A percentile compares a stretch with the other conserved stretches of the same genome.
These are phyloP conservation scores for Dolichotis patagonum DNA, from an alignment of 2,113 vertebrate species.

Conservation along the genomic window DNA sequence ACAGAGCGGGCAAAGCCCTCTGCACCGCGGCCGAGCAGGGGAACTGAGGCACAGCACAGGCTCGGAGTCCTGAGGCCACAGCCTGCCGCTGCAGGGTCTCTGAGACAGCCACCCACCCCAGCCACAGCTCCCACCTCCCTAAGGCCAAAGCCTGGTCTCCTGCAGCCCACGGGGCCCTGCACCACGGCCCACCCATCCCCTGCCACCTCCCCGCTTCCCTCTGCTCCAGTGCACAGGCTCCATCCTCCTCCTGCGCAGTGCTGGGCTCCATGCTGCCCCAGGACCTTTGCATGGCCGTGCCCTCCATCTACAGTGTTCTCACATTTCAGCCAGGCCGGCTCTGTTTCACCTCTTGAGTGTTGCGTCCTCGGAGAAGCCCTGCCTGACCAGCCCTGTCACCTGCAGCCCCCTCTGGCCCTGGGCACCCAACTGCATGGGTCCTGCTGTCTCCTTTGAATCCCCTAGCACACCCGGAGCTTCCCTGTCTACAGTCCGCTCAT, in stretches of 20 bases:
- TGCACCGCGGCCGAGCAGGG: not conserved
- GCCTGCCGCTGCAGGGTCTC: not conserved
- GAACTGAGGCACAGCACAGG: not conserved
- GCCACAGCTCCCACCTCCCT: not conserved
- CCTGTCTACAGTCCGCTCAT: not conserved
- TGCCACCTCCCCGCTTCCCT: not conserved
- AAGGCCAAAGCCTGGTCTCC: not conserved
- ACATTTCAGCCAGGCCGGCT: not conserved
- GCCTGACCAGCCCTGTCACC: not conserved
- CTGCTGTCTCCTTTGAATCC: rapidly evolving
- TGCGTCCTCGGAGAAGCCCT: not conserved
- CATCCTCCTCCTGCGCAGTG: rapidly evolving
- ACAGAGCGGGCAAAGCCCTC: not conserved
- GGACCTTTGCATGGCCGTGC: not conserved
- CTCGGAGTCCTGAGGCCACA: not conserved
- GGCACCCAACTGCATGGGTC: too few species aligned
- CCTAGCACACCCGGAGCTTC: not conserved
- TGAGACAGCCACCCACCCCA: not conserved
- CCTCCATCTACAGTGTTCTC: not conserved
- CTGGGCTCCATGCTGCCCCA: not conserved
- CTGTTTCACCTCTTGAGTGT: not conserved
- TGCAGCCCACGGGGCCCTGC: not conserved
- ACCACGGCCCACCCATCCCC: rapidly evolving
- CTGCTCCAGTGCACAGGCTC: not conserved
- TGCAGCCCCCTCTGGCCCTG: not conserved